Percentiles rank a stretch among this genome's conserved stretches.
phyloP scores from a whole-genome alignment of 1,140 invertebrate genomes.

The Zaprionus lachaisei region DNA sequence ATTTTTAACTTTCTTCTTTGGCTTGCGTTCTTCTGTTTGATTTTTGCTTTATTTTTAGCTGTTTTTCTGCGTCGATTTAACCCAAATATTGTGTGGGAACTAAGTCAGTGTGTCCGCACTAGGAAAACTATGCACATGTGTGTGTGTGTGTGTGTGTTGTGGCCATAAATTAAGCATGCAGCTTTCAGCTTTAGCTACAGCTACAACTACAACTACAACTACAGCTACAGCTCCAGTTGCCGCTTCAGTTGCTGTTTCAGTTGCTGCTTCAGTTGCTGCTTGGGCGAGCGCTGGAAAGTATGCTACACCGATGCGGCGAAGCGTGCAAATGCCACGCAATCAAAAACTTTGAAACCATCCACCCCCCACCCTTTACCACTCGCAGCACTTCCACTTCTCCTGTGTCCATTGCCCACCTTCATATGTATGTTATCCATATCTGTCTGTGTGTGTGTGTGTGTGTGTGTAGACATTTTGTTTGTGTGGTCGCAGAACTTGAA shows the following conservation, averaged over 20 bases:
- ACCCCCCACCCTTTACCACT: background rate
- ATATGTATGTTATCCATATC: background rate
- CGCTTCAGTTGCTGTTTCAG: background rate
- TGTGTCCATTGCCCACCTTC: conserved; percentile 43
- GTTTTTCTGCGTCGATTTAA: conserved; percentile 58
- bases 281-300: conserved; percentile 39
- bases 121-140: conserved; percentile 37
- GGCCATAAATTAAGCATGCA: conserved; percentile 75
- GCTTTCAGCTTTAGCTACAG: conserved; percentile 37
- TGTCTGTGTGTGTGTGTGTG: background rate
- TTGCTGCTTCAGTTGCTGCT: conserved; percentile 15
- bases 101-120: conserved; percentile 71
- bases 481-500: conserved; percentile 75
- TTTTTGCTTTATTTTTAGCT: conserved; percentile 21
- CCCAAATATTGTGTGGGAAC: conserved; percentile 74
- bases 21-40: background rate
- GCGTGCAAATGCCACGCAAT: conserved; percentile 73
- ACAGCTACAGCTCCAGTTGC: conserved; percentile 1
- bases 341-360: conserved; percentile 48
- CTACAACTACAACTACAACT: too few species aligned
- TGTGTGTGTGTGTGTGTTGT: conserved; percentile 32
- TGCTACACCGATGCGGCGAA: conserved; percentile 68
- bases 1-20: conserved; percentile 10
- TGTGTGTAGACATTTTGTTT: conserved; percentile 43
- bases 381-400: conserved; percentile 8